A percentile compares a stretch with the other conserved stretches of the same genome.
Conservation (phyloP, 2,888 invertebrate species). For the Pyrocoelia pectoralis region DNA sequence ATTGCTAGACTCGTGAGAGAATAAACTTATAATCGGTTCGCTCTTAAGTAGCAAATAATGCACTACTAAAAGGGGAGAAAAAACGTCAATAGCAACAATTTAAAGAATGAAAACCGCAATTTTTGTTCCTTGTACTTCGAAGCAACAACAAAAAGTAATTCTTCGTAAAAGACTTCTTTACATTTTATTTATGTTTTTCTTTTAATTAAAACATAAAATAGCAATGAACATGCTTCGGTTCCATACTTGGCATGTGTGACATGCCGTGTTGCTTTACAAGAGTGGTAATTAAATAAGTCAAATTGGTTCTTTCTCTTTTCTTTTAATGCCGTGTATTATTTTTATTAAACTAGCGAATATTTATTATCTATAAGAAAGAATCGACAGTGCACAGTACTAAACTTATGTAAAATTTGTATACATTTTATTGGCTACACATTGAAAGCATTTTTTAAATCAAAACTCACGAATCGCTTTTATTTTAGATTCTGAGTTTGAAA, state of each 20-base stretch:
- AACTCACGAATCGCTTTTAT: too few species aligned
- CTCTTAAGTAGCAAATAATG: background rate
- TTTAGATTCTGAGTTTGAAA: too few species aligned
- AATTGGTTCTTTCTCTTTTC: constrained; percentile 24
- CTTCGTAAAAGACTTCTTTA: constrained; percentile 35
- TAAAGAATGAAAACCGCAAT: constrained; percentile 56
- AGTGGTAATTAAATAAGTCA: constrained; percentile 33
- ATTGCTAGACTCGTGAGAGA: background rate
- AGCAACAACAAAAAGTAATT: constrained; percentile 37
- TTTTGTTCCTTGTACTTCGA: constrained; percentile 52
- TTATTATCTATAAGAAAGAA: too few species aligned
- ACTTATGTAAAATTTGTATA: too few species aligned
- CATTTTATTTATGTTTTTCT: constrained; percentile 54
- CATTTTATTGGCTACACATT: too few species aligned
- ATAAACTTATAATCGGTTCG: background rate
- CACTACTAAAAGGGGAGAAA: background rate
- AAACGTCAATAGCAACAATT: constrained; percentile 34
- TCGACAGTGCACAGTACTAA: too few species aligned
- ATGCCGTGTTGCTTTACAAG: constrained; percentile 30
- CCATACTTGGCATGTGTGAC: constrained; percentile 41
- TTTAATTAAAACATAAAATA: constrained; percentile 59
- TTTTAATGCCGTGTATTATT: constrained; percentile 22
- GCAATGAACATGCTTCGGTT: constrained; percentile 48
- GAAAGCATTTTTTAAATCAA: too few species aligned
- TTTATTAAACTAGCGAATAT: constrained; percentile 13